Base-by-base conservation (phyloP, 2,797 vertebrate genomes). In the Poeciliopsis gracilis region DNA sequence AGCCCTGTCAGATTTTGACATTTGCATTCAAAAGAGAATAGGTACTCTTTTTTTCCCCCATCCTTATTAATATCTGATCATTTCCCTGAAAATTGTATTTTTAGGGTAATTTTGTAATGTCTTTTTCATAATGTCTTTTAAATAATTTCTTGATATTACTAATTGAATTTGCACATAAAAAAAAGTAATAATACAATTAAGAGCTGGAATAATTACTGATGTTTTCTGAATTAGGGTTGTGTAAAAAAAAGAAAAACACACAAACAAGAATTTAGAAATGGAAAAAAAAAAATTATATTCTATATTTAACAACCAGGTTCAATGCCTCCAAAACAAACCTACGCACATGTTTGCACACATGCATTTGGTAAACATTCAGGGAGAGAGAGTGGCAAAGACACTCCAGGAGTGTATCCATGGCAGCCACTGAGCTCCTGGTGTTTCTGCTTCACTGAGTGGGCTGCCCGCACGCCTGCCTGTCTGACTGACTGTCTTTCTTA, bases 391-490 rank as follows among this genome's bases (percentile, higher is more conserved):
- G 79, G 84, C 76, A 79, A 38, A 87, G 72, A 88, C 88, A 87
- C 89, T 91, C 91, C 86, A 87, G 89, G 83, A 92, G 91, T 89
- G 93, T 94, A 90, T 92, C 92, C 93, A 94, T 94, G 93, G 93
- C 90, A 93, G 92, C 92, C 84, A 72, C 82, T 82, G 90, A 93
- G 91, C 89, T 92, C 88, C 88, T 87, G 80, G 88, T 89, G 90
- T 89, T 90, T 91, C 91, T 92, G 91, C 89, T 91, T 76, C 84
- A 86, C 78, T 92, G 93, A 92, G 91, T 91, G 91, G 91, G 89
- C 91, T 83, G 92, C 73, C 85, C 88, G 86, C 53, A 76, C 53
- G 76, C 7, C 73, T 81, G 51, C 53, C 85, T 33, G 46, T 3
- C 78, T 71, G 59, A 4, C 89, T 77, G 9, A 47, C 80, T 74